Conservation (phyloP, 2,113 vertebrate species). For the Eretmochelys imbricata region DNA sequence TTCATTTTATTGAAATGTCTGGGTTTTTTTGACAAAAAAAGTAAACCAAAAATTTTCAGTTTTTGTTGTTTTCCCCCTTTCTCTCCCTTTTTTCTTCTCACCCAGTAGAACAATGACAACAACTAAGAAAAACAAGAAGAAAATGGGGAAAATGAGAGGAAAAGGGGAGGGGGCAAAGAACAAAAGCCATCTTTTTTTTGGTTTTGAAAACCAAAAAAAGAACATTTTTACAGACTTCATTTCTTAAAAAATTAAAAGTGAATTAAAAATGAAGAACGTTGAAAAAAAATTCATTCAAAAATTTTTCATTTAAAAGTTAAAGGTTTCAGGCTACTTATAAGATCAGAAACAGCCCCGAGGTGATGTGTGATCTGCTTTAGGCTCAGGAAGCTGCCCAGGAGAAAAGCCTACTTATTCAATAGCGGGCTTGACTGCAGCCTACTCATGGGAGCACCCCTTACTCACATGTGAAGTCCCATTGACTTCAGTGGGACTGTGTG, state of each 20-base stretch:
- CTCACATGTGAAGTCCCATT: slow-evolving; percentile 7
- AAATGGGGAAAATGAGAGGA: neutral
- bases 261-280: neutral
- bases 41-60: neutral
- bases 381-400: slow-evolving; percentile 4
- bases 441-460: slow-evolving; percentile 37
- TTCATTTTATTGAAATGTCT: neutral
- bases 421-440: slow-evolving; percentile 35
- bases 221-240: neutral
- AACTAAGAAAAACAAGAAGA: neutral
- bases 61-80: neutral
- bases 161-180: neutral
- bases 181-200: neutral
- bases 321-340: neutral
- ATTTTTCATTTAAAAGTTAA: neutral
- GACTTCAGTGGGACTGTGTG: slow-evolving; percentile 33
- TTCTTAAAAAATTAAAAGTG: neutral
- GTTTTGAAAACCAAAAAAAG: neutral
- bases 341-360: neutral
- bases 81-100: neutral
- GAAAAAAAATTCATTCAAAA: neutral
- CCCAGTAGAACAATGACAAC: neutral
- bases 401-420: slow-evolving; percentile 35
- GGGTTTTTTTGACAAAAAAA: neutral
- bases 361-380: neutral